Percentiles rank a stretch among this genome's conserved stretches.
These are phyloP conservation scores for Amorpha juglandis DNA, from an alignment of 2,888 invertebrate species.

Conservation along the genomic window DNA sequence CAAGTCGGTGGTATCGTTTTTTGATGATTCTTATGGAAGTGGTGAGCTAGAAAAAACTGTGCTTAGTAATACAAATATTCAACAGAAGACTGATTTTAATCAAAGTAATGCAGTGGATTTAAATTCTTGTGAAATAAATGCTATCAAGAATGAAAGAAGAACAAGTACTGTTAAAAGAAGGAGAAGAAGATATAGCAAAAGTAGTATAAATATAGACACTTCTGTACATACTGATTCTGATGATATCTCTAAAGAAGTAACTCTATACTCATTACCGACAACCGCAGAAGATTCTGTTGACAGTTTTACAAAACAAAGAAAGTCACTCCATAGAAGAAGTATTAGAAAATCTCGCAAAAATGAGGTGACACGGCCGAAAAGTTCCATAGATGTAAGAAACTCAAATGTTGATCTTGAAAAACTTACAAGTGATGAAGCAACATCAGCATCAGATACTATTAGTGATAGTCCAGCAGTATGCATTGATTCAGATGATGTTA, in stretches of 20 bases:
- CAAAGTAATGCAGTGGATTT: neutral
- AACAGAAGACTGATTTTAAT: conserved; percentile 11
- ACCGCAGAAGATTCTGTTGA: conserved; percentile 21
- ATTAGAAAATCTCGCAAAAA: conserved; percentile 6
- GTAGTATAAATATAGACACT: conserved; percentile 18
- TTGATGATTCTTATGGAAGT: conserved; percentile 56
- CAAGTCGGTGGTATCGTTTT: conserved; percentile 56
- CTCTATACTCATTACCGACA: conserved; percentile 23
- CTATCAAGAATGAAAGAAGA: neutral
- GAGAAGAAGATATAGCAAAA: conserved; percentile 23
- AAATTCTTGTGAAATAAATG: neutral
- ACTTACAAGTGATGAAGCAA: neutral
- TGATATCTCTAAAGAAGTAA: conserved; percentile 29
- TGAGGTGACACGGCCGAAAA: neutral
- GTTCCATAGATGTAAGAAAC: neutral
- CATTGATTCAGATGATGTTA: conserved; percentile 19
- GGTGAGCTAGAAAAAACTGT: conserved; percentile 62
- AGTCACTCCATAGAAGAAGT: conserved; percentile 1
- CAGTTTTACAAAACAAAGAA: conserved; percentile 9
- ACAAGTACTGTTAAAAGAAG: conserved; percentile 14
- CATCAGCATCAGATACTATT: conserved; percentile 3
- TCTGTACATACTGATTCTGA: conserved; percentile 29
- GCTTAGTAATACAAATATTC: conserved; percentile 42
- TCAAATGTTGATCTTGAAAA: conserved; percentile 1
- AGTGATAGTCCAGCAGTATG: conserved; percentile 4